These are phyloP conservation scores for Macrobrachium nipponense DNA, from an alignment of 1,140 invertebrate genomes.

Conservation along the genomic window DNA sequence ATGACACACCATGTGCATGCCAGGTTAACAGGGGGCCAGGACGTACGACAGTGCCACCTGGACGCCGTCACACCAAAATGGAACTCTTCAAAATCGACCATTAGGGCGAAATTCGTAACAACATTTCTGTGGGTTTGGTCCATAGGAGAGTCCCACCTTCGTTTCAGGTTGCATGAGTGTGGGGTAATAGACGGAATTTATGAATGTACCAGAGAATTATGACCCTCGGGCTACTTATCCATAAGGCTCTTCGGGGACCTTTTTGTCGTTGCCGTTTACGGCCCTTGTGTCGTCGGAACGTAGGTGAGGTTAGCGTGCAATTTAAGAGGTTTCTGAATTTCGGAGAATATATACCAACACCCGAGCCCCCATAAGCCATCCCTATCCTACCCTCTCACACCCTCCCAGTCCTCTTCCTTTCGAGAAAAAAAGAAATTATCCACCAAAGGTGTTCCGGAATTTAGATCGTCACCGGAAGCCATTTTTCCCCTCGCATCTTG, in stretches of 20 bases:
- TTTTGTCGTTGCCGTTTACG: constrained; percentile 22
- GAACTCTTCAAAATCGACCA: too few relatives aligned
- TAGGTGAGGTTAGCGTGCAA: constrained; percentile 59
- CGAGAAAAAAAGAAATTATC: constrained; percentile 4
- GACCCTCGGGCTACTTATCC: background rate
- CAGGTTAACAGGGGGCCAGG: constrained; percentile 55
- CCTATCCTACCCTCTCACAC: background rate
- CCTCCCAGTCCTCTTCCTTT: background rate
- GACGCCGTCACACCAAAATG: constrained; percentile 13
- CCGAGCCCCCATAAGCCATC: background rate
- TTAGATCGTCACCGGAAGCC: too few relatives aligned
- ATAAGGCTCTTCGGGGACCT: constrained; percentile 10
- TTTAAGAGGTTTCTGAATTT: constrained; percentile 53
- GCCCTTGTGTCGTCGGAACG: constrained; percentile 41
- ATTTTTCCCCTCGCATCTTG: too few relatives aligned
- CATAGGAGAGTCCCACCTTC: constrained; percentile 36
- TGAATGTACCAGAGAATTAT: constrained; percentile 25
- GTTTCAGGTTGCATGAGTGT: constrained; percentile 63
- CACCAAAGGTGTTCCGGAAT: constrained; percentile 3
- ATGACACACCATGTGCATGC: constrained; percentile 61
- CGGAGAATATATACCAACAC: constrained; percentile 33
- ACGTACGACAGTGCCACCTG: constrained; percentile 47
- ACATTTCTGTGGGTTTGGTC: constrained; percentile 22
- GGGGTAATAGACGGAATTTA: constrained; percentile 49
- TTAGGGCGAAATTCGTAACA: background rate